Conservation (phyloP, 1,140 invertebrate species). For the Eulimnadia texana region DNA sequence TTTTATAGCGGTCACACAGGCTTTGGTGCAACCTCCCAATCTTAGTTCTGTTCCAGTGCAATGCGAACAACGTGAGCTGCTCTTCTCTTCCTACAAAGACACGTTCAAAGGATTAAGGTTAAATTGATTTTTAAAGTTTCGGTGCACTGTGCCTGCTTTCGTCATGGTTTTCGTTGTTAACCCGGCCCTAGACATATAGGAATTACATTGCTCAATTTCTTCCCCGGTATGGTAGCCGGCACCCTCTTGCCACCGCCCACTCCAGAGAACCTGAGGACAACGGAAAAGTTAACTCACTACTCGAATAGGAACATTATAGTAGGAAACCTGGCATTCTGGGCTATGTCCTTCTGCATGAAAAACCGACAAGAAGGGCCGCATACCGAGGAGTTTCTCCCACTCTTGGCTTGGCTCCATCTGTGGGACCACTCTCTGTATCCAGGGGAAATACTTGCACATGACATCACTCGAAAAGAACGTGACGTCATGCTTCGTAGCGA, state of each 20-base stretch:
- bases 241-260: background rate
- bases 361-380: background rate
- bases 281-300: background rate
- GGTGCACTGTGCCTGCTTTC: background rate
- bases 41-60: background rate
- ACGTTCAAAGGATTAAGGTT: background rate
- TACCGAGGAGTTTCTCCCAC: background rate
- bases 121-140: background rate
- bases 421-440: slow-evolving; percentile 3
- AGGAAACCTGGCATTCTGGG: background rate
- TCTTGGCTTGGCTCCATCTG: background rate
- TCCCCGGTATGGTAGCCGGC: background rate
- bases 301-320: background rate
- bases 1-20: background rate
- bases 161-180: background rate
- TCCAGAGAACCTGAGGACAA: background rate
- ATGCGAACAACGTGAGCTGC: background rate
- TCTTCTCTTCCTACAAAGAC: background rate
- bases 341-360: background rate
- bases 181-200: background rate
- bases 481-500: background rate
- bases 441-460: slow-evolving; percentile 6
- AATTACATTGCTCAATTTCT: background rate
- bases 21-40: background rate
- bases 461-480: background rate